Evolutionary conservation across 2,113 vertebrate genomes (phyloP).

Genomic region (Myrmecobius fasciatus): DNA sequence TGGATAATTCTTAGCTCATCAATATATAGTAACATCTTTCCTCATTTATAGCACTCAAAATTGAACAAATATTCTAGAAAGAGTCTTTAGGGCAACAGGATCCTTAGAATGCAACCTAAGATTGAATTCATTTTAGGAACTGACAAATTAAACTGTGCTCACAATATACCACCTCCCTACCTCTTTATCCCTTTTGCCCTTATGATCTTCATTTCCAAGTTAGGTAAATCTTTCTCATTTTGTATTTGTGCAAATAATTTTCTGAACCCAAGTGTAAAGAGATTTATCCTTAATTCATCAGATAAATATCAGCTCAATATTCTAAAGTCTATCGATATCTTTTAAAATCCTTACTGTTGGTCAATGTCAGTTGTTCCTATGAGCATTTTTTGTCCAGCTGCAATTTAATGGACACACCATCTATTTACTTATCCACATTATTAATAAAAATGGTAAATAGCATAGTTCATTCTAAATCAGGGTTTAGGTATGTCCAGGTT

Average conservation of each 20-base stretch:
- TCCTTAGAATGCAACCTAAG: neutral
- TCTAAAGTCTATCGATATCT: neutral
- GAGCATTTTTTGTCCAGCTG: neutral
- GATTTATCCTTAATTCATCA: neutral
- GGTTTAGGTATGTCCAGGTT: too few relatives aligned
- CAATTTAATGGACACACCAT: neutral
- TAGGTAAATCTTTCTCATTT: neutral
- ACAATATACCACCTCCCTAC: neutral
- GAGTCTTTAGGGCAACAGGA: neutral
- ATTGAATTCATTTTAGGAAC: neutral
- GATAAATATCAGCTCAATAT: neutral
- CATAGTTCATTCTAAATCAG: constrained; percentile 10
- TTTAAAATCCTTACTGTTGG: neutral
- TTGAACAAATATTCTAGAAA: neutral
- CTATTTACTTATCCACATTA: neutral
- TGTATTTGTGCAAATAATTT: neutral
- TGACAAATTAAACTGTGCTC: neutral
- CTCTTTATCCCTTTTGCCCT: neutral
- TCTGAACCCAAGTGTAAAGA: neutral
- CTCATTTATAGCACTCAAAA: neutral
- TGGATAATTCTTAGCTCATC: neutral
- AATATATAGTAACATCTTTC: neutral
- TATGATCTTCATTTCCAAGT: neutral
- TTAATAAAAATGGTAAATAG: neutral
- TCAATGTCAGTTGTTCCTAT: neutral